Conservation (phyloP, 1,140 invertebrate species). For the Leguminivora glycinivorella region DNA sequence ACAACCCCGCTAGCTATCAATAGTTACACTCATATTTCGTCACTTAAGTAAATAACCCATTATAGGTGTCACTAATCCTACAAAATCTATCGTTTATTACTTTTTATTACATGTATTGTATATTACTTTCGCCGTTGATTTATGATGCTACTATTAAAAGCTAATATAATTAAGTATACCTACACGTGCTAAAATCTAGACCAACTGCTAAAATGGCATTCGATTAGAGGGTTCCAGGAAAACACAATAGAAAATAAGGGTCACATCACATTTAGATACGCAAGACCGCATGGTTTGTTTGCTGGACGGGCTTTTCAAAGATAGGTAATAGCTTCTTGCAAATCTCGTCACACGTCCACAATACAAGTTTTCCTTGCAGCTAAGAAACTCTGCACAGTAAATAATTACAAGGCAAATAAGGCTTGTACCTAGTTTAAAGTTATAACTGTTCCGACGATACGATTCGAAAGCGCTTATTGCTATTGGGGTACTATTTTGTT, state of each 20-base stretch:
- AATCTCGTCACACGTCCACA: background rate
- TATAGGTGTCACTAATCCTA: background rate
- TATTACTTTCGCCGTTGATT: no score
- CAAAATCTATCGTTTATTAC: no score
- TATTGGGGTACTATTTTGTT: no score
- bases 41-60: background rate
- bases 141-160: no score
- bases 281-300: slow-evolving; percentile 10
- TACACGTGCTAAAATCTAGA: no score
- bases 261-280: slow-evolving; percentile 16
- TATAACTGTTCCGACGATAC: no score
- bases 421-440: no score
- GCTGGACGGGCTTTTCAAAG: background rate
- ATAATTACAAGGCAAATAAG: background rate
- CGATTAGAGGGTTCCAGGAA: background rate
- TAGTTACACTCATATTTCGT: background rate
- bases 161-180: no score
- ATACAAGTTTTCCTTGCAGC: background rate
- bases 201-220: background rate
- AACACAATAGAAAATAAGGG: slow-evolving; percentile 1
- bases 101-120: no score
- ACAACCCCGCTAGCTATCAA: no score
- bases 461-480: no score
- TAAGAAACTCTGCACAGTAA: background rate
- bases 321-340: slow-evolving; percentile 16